Base-by-base conservation (phyloP, 2,888 invertebrate genomes). In the Drosophila diplacantha region DNA sequence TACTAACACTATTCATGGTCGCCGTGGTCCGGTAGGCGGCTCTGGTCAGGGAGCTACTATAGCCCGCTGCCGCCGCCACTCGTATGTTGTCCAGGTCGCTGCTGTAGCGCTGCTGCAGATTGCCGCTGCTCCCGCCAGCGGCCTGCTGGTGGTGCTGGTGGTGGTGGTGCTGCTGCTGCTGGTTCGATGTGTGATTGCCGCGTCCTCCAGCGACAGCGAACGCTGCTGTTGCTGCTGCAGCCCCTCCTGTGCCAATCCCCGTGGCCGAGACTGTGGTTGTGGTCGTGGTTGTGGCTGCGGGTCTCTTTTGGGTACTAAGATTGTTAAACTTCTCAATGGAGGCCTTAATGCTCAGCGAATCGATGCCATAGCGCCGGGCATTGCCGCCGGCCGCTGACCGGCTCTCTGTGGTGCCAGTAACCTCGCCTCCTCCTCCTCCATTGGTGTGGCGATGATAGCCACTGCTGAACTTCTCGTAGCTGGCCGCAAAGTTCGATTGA, bases 291-390 rank as follows among this genome's bases (percentile, higher is more conserved):
- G 43, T 41, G 6, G 49, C 43, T 29, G 54, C 24, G 24, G 85
- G 85, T 34, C 79, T 73, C 49, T 87, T 87, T 38, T 85, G 86
- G 58, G 85, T 85, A 54, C 86, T 88, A 6, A 85, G 82, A 69
- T 77, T 87, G 61, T 87, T 88, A 37, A 87, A 87, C 47, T 87
- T 87, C 65, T 87, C 87, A 18, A 87, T 87, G 34, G 87, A 87
- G 8, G 85, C 87, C 58, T 85, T 85, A 29, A 87, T 87, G 63
- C 87, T 87, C 41, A 75, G 72, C 24, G 87, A 84, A 62, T 87
- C 87, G 59, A 87, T 87, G 29, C 83, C 73, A 26, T 80, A 82
- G 20, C 71, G 72, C 3, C 73, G 66, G 1, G 72, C 82, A 65
- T 72, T 69, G 56, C 65, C 66, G 47, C n/a, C 44, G 8, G 77